Conservation (phyloP, 2,797 vertebrate species). For the Enteromius thamalakanensis region DNA sequence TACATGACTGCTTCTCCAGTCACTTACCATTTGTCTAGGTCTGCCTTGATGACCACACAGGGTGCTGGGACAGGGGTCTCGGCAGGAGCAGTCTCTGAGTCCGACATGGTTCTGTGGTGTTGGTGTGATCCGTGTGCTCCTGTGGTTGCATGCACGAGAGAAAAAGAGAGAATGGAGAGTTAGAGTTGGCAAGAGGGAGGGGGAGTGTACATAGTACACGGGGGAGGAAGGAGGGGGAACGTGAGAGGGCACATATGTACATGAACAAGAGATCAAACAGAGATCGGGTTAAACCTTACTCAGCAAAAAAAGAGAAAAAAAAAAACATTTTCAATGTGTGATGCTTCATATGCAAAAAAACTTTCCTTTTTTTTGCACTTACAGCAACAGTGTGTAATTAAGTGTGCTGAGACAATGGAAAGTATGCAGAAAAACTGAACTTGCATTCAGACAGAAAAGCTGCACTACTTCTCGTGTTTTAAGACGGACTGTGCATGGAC, state of each 20-base stretch:
- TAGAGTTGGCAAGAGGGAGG: slow-evolving; percentile 46
- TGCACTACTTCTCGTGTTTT: neutral
- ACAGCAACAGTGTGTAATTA: neutral
- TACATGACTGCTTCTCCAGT: neutral
- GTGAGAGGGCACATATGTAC: slow-evolving; percentile 66
- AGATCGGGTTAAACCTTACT: slow-evolving; percentile 16
- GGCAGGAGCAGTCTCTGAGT: slow-evolving; percentile 72
- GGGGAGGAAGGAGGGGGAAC: slow-evolving; percentile 51
- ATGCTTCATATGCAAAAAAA: neutral
- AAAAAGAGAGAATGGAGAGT: slow-evolving; percentile 47
- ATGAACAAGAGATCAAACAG: slow-evolving; percentile 44
- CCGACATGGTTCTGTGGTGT: slow-evolving; percentile 74
- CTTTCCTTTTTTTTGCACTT: neutral
- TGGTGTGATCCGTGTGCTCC: slow-evolving; percentile 65
- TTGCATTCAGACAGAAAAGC: slow-evolving; percentile 5
- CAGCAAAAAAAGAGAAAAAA: neutral
- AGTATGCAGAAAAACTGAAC: slow-evolving; percentile 13
- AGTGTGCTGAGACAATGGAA: neutral
- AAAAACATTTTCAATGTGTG: neutral
- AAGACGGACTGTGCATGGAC: neutral
- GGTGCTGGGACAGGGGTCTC: slow-evolving; percentile 75
- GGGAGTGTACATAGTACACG: slow-evolving; percentile 41
- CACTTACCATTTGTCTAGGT: slow-evolving; percentile 83
- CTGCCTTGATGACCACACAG: slow-evolving; percentile 76
- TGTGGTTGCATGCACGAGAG: slow-evolving; percentile 64